Evolutionary conservation across 2,888 invertebrate species (phyloP), one percentile per base, ranked within the genome.

Genomic region (Portevinia maculata): DNA sequence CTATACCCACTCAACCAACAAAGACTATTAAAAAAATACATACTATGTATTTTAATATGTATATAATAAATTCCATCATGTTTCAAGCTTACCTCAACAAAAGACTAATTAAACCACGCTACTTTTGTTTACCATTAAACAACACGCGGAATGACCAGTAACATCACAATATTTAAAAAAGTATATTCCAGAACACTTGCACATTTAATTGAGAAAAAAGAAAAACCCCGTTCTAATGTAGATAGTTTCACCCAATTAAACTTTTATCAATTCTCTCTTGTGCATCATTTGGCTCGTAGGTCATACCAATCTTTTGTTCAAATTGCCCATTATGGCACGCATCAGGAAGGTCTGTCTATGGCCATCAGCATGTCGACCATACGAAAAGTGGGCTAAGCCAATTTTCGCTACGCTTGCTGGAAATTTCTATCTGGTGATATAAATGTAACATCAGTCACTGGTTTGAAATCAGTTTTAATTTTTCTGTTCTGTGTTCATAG

Each of bases 211-310:
- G 17, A 17, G 9, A 60, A 65, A 34, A 28, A 59, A 13, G 13
- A 17, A 53, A 62, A 44, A 19, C 13, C 24, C 7, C 30, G 19
- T 24, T 3, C 24, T 24, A 24, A 75, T 70, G 39, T 44, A 17
- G 79, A 81, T 81, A 59, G 79, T 70, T 50, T 13, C 64, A 70
- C 57, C 11, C 75, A 81, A 81, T 81, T 81, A 70, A 41, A 52
- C 39, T 21, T 46, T 13, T 32, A 9, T 13, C 34, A 9, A 15
- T 32, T 21, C 9, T 52, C 34, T 37, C 8, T 21, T 9, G 19
- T 39, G 15, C 15, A 11, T 44, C 28, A 13, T 64, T n/a, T 1
- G 15, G 11, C 32, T 24, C 52, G 50, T 79, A 75, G 79, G 79
- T 81, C 75, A 70, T 46, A 39, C 9, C 13, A 32, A 46, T 62